Conservation (phyloP, 2,797 vertebrate species). For the Poeciliopsis gracilis region DNA sequence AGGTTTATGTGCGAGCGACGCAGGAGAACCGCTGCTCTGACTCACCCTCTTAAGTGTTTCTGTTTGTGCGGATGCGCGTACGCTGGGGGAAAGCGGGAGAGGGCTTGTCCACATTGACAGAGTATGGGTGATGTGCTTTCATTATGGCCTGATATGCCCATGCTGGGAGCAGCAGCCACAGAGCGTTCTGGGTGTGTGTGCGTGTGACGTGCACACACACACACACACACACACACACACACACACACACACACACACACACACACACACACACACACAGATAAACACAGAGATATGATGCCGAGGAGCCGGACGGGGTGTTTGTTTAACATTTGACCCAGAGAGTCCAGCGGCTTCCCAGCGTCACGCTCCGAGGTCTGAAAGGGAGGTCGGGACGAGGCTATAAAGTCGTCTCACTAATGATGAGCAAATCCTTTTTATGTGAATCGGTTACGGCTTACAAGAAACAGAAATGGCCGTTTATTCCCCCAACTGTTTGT, state of each 20-base stretch:
- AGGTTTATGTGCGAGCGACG: slow-evolving; percentile 61
- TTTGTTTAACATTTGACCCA: slow-evolving; percentile 2
- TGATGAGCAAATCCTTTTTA: background rate
- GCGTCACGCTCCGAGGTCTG: background rate
- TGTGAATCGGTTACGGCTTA: background rate
- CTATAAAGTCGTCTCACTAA: background rate
- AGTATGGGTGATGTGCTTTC: slow-evolving; percentile 66
- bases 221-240: background rate
- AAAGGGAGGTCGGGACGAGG: background rate
- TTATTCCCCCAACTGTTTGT: background rate
- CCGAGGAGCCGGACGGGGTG: background rate
- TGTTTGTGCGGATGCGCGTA: slow-evolving; percentile 31
- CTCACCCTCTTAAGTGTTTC: slow-evolving; percentile 62
- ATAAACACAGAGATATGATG: background rate
- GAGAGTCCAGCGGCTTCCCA: too few species aligned
- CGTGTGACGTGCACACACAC: background rate
- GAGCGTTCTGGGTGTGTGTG: slow-evolving; percentile 4
- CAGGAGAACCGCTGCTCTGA: slow-evolving; percentile 55
- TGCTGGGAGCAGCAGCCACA: slow-evolving; percentile 59
- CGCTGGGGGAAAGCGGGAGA: slow-evolving; percentile 19
- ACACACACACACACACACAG: too few species aligned
- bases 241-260: background rate
- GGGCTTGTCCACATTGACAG: slow-evolving; percentile 67
- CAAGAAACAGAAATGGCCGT: background rate
- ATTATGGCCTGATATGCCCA: slow-evolving; percentile 63